Evolutionary conservation across 2,888 invertebrate genomes (phyloP).

Genomic region (Tinea semifulvella): DNA sequence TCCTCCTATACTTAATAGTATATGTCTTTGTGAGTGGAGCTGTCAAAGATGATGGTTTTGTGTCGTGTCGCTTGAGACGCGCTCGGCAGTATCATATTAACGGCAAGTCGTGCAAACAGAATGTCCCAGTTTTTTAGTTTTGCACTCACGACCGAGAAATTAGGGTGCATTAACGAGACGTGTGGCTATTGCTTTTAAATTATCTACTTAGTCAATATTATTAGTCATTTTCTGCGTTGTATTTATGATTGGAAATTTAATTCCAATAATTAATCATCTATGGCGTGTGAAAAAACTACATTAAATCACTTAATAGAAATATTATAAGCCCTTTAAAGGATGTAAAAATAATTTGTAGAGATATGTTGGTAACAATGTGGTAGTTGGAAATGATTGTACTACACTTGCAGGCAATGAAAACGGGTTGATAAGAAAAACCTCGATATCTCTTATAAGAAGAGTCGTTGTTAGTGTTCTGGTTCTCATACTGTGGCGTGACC

Average conservation of each 20-base stretch:
- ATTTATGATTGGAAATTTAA: no score
- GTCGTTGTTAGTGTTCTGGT: no score
- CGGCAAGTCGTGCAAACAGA: conserved; percentile 57
- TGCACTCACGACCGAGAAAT: conserved; percentile 50
- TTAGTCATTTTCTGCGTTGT: no score
- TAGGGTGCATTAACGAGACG: conserved; percentile 55
- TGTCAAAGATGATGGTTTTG: conserved; percentile 6
- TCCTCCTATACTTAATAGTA: no score
- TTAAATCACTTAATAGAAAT: background rate
- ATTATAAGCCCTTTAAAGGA: conserved; percentile 3
- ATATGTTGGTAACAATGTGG: no score
- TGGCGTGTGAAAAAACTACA: background rate
- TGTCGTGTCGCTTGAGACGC: conserved; percentile 35
- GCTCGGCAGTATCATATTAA: conserved; percentile 54
- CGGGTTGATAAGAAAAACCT: no score
- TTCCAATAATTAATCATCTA: conserved; percentile 5
- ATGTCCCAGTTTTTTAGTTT: conserved; percentile 54
- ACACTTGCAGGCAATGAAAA: no score
- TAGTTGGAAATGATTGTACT: no score
- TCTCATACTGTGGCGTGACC: no score
- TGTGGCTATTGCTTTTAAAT: conserved; percentile 17
- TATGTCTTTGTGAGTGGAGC: background rate
- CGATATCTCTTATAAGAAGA: no score
- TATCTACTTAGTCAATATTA: conserved; percentile 23
- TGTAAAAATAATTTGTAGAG: no score